Conservation (phyloP, 1,140 invertebrate genomes). For the Papilio xuthus region DNA sequence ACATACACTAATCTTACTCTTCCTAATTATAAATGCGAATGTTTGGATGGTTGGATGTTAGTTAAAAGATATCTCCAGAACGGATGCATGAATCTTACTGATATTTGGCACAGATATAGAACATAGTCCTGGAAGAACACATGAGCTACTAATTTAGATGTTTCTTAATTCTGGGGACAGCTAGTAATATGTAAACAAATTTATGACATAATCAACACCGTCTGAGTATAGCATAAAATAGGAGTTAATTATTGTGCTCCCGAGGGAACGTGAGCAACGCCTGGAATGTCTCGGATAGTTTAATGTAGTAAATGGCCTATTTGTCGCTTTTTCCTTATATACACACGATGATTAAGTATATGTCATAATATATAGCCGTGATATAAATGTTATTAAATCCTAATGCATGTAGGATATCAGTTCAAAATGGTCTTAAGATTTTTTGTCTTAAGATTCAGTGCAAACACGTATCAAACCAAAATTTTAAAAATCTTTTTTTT, state of each 20-base stretch:
- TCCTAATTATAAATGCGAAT: too few relatives aligned
- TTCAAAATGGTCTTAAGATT: background rate
- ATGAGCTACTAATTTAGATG: too few relatives aligned
- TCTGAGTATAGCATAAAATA: background rate
- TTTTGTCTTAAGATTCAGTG: too few relatives aligned
- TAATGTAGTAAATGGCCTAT: background rate
- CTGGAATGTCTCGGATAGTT: background rate
- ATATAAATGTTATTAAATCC: background rate
- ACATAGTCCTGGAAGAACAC: too few relatives aligned
- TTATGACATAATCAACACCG: background rate
- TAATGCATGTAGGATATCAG: background rate
- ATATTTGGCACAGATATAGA: too few relatives aligned
- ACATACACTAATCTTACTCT: too few relatives aligned
- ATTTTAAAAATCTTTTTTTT: too few relatives aligned
- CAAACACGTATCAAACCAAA: background rate
- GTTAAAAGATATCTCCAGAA: too few relatives aligned
- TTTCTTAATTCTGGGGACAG: too few relatives aligned
- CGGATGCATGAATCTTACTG: too few relatives aligned
- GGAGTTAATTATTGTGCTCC: constrained; percentile 10
- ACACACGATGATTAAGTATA: background rate
- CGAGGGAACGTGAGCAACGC: background rate
- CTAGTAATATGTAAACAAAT: background rate
- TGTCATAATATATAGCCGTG: background rate
- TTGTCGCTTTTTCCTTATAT: background rate
- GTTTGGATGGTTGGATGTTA: too few relatives aligned